These are phyloP conservation scores for Percopsis omiscomaycus DNA, from an alignment of 2,797 vertebrate species.

Conservation along the genomic window DNA sequence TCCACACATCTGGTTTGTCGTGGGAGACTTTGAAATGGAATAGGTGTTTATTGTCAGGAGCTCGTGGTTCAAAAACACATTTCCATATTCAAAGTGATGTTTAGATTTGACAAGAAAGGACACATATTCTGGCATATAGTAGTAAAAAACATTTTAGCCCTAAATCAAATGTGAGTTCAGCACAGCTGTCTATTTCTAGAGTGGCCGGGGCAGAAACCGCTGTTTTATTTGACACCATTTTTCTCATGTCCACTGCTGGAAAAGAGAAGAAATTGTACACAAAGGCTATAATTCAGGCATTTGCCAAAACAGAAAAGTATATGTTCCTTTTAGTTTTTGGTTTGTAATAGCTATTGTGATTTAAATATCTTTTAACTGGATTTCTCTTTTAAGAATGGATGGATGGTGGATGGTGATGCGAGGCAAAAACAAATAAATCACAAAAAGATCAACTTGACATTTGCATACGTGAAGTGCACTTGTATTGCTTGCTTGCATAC, in stretches of 20 bases:
- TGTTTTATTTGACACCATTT: conserved; percentile 63
- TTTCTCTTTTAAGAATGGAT: conserved; percentile 32
- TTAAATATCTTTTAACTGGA: conserved; percentile 46
- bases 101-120: not conserved
- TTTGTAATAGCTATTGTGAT: conserved; percentile 52
- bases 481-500: no score
- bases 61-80: no score
- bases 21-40: no score
- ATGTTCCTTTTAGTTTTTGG: conserved; percentile 37
- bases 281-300: conserved; percentile 56
- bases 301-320: conserved; percentile 52
- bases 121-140: not conserved
- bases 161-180: conserved; percentile 25
- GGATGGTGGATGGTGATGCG: conserved; percentile 14
- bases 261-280: conserved; percentile 48
- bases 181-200: conserved; percentile 43
- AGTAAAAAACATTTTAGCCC: conserved; percentile 16
- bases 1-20: not conserved
- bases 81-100: no score
- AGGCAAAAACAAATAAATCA: conserved; percentile 21
- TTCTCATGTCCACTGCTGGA: conserved; percentile 49
- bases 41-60: no score
- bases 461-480: not conserved
- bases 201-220: conserved; percentile 27
- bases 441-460: conserved; percentile 5